These are phyloP conservation scores for Eubasilissa regina DNA, from an alignment of 1,140 invertebrate species.

Conservation along the genomic window DNA sequence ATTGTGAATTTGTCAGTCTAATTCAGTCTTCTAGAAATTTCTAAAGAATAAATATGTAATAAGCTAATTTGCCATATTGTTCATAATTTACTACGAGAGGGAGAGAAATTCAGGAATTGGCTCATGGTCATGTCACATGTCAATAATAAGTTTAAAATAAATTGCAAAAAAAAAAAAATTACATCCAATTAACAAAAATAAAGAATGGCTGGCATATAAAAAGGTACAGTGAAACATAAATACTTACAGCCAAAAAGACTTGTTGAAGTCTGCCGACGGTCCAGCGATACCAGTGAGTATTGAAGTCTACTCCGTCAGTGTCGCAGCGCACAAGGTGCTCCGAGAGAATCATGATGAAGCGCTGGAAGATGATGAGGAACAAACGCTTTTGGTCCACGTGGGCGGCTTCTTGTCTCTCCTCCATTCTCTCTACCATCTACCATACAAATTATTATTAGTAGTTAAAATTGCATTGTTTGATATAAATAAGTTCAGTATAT, in stretches of 20 bases:
- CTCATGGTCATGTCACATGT: too few relatives aligned
- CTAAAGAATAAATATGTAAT: too few relatives aligned
- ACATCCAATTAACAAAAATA: too few relatives aligned
- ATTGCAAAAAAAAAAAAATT: too few relatives aligned
- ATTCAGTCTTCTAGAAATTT: too few relatives aligned
- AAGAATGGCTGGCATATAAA: too few relatives aligned
- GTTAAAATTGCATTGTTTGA: not conserved
- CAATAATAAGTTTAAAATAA: too few relatives aligned
- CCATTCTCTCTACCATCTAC: constrained; percentile 92
- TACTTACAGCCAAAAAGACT: constrained; percentile 92
- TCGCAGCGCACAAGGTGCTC: constrained; percentile 96
- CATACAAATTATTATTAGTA: constrained; percentile 29
- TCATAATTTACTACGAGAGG: too few relatives aligned
- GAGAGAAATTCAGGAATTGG: too few relatives aligned
- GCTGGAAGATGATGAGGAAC: constrained; percentile 97
- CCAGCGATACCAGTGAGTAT: constrained; percentile 98
- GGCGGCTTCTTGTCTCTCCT: constrained; percentile 93
- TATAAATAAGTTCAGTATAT: too few relatives aligned
- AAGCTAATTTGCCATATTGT: too few relatives aligned
- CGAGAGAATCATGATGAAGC: constrained; percentile 98
- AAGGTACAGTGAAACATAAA: not conserved
- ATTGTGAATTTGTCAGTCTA: too few relatives aligned
- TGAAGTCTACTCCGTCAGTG: constrained; percentile 92
- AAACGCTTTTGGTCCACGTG: constrained; percentile 97
- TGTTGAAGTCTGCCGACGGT: constrained; percentile 95